Percentiles rank a stretch among this genome's conserved stretches.
phyloP scores from a whole-genome alignment of 2,113 vertebrate species.

The Tachysurus vachellii region DNA sequence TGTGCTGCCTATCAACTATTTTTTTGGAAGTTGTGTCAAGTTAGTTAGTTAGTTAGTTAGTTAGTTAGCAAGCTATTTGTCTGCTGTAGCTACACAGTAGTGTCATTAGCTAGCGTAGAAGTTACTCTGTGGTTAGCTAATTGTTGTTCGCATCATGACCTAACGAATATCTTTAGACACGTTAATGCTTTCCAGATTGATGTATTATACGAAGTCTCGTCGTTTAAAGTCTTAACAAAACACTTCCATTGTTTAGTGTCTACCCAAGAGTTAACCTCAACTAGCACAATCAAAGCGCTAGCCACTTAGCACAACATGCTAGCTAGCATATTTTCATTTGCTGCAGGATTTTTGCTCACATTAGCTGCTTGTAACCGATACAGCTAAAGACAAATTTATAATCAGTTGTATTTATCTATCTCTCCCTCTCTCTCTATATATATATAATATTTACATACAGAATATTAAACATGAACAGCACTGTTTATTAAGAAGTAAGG shows the following conservation, averaged over 20 bases:
- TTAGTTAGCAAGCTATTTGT: neutral
- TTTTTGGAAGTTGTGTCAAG: constrained; percentile 40
- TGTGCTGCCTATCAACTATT: neutral
- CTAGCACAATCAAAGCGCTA: neutral
- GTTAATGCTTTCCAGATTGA: neutral
- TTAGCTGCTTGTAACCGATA: neutral
- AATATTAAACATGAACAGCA: neutral
- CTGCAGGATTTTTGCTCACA: neutral
- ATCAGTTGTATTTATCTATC: neutral
- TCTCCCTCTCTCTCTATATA: too few species aligned
- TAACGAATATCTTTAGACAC: neutral
- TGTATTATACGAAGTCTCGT: neutral
- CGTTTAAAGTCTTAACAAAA: neutral
- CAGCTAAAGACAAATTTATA: neutral
- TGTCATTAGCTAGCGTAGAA: constrained; percentile 9
- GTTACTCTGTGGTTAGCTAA: constrained; percentile 18
- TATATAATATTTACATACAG: neutral
- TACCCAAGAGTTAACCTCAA: neutral
- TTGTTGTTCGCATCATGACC: neutral
- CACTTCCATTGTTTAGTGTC: neutral
- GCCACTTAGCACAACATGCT: neutral
- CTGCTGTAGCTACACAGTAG: neutral
- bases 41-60: constrained; percentile 1
- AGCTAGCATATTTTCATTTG: neutral
- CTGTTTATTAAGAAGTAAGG: neutral